Base-by-base conservation (phyloP, 2,888 invertebrate genomes). In the Epinotia bilunana region DNA sequence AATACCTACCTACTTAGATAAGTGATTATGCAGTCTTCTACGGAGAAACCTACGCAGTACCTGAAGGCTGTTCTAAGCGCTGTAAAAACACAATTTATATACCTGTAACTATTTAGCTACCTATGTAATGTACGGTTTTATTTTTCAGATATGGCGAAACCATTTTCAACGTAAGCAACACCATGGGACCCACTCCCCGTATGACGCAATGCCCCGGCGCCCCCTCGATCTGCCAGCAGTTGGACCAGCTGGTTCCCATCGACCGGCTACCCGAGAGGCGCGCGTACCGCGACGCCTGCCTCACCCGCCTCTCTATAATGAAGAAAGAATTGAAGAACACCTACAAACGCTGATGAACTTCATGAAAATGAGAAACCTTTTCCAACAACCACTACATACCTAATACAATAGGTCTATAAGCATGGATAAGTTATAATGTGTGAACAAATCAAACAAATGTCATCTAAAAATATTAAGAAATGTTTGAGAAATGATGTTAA, bases 251-350 rank as follows among this genome's bases (percentile, higher is more conserved):
- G 90, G 96, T 97, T 39, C 97, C 98, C 0, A 78, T 98, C 46
- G 96, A 97, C 33, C 95, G 96, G 81, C 90, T 98, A 71, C 95
- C 94, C 72, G 96, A 97, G 76, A 92, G 98, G 77, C 95, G 98
- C 39, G 95, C 95, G 0, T 98, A 98, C 97, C 95, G 98, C 23
- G 98, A 98, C 85, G 95, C 96, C 49, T 97, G 97, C 79, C 94
- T 98, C 23, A 97, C 97, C 0, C 96, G 97, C 76, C 93, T 98
- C 13, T 96, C 98, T 33, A 91, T 96, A 74, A 92, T 98, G 73
- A 98, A 98, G 88, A 96, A 96, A 79, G 95, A 97, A 83, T 94
- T 97, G 89, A 95, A 95, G 75, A 85, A 88, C 63, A 87, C 87
- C 60, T 89, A 89, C 77, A 87, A 88, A 57, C 81, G 86, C 79